Percentiles rank a stretch among this genome's conserved stretches.
These are phyloP conservation scores for Drosophila sulfurigaster DNA, from an alignment of 1,140 invertebrate species.

Conservation along the genomic window DNA sequence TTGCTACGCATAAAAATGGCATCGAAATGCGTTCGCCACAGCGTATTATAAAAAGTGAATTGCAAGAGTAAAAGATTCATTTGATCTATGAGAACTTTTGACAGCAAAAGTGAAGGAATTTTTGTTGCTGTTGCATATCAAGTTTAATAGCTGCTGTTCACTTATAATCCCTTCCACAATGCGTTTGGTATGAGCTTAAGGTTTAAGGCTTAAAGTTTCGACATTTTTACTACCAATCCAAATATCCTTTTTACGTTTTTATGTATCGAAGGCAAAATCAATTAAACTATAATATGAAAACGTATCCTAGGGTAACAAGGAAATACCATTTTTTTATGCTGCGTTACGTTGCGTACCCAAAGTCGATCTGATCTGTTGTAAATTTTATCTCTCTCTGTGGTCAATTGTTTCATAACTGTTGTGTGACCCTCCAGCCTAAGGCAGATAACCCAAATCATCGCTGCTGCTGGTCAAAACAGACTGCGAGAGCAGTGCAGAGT, in stretches of 20 bases:
- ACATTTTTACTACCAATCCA: neutral
- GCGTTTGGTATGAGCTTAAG: neutral
- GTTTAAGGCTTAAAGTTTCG: neutral
- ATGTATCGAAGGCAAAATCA: neutral
- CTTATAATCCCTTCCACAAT: too few relatives aligned
- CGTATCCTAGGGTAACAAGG: constrained; percentile 34
- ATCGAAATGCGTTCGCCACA: neutral
- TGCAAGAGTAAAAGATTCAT: neutral
- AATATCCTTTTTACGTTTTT: neutral
- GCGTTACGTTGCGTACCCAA: constrained; percentile 32
- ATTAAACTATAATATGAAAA: neutral
- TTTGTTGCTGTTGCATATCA: too few relatives aligned
- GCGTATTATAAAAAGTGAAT: neutral
- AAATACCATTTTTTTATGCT: constrained; percentile 61
- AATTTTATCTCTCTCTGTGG: constrained; percentile 45
- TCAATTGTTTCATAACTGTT: constrained; percentile 79
- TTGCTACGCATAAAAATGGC: neutral
- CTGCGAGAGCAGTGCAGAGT: constrained; percentile 5
- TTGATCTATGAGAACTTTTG: too few relatives aligned
- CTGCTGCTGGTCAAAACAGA: constrained; percentile 37
- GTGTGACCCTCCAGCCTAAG: constrained; percentile 52
- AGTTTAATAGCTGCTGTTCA: too few relatives aligned
- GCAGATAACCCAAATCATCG: constrained; percentile 68
- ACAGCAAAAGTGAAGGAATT: too few relatives aligned
- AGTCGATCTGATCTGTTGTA: constrained; percentile 66